Evolutionary conservation across 2,113 vertebrate species (phyloP).

Genomic region (Cyprinodon brontotheroides): DNA sequence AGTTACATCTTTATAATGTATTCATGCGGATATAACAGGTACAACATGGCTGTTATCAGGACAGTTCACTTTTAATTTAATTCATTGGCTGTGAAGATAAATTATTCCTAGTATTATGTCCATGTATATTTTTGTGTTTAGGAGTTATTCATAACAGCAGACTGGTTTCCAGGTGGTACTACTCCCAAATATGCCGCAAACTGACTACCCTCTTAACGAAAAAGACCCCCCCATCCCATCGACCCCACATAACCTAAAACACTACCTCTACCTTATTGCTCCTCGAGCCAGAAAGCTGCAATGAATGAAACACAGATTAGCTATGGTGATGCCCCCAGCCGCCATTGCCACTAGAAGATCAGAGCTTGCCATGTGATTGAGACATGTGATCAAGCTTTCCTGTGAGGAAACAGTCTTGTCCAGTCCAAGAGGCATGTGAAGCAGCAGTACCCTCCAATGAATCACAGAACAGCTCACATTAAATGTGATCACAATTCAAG

Average conservation of each 20-base stretch:
- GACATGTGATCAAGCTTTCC: constrained; percentile 71
- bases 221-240: neutral
- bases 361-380: constrained; percentile 66
- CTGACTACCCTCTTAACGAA: constrained; percentile 36
- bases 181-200: constrained; percentile 32
- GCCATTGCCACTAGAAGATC: too few relatives aligned
- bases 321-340: constrained; percentile 50
- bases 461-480: constrained; percentile 62
- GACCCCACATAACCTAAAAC: constrained; percentile 9
- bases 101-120: constrained; percentile 32
- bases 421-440: constrained; percentile 68
- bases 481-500: constrained; percentile 59
- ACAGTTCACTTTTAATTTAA: constrained; percentile 18
- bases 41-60: constrained; percentile 17
- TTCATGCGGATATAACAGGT: constrained; percentile 40
- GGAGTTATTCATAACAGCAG: constrained; percentile 41
- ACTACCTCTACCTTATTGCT: constrained; percentile 44
- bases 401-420: constrained; percentile 68
- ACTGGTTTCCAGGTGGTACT: constrained; percentile 40
- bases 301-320: constrained; percentile 40
- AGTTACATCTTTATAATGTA: constrained; percentile 44
- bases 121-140: constrained; percentile 27
- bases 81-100: constrained; percentile 28
- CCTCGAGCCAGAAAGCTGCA: constrained; percentile 41
- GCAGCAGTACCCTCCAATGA: constrained; percentile 72